phyloP scores from a whole-genome alignment of 2,888 invertebrate genomes.

The Callinectes sapidus region DNA sequence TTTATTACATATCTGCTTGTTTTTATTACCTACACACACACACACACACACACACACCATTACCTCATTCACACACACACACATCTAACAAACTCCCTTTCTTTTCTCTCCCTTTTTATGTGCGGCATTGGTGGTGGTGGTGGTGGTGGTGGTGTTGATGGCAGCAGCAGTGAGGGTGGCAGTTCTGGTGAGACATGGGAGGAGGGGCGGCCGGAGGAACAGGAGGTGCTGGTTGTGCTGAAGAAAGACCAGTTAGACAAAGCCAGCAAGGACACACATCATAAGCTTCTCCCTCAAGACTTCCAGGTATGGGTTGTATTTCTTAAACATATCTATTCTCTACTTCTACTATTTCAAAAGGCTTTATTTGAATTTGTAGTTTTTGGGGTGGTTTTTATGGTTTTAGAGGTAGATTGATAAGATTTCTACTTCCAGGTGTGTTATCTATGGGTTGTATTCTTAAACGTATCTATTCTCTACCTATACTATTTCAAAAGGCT shows the following conservation, averaged over 20 bases:
- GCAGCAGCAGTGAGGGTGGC: conserved; percentile 40
- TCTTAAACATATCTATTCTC: no score
- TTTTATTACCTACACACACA: not conserved
- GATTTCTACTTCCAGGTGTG: no score
- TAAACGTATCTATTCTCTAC: no score
- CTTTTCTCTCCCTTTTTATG: not conserved
- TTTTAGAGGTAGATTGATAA: no score
- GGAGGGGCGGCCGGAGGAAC: conserved; percentile 53
- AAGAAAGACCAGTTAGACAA: conserved; percentile 68
- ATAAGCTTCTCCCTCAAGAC: conserved; percentile 69
- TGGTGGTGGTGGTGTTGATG: not conserved
- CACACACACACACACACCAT: not conserved
- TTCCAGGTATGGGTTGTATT: conserved; percentile 65
- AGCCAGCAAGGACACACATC: conserved; percentile 69
- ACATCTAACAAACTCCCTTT: not conserved
- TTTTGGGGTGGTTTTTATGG: no score
- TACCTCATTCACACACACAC: not conserved
- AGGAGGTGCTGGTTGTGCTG: conserved; percentile 67
- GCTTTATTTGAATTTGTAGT: no score
- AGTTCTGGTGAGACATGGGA: conserved; percentile 60
- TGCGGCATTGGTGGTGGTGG: no score
- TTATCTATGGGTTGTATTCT: no score
- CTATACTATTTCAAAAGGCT: no score
- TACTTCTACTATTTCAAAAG: no score
- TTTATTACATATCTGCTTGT: not conserved